These are phyloP conservation scores for Phoebastria nigripes DNA, from an alignment of 2,797 vertebrate genomes.

Conservation along the genomic window DNA sequence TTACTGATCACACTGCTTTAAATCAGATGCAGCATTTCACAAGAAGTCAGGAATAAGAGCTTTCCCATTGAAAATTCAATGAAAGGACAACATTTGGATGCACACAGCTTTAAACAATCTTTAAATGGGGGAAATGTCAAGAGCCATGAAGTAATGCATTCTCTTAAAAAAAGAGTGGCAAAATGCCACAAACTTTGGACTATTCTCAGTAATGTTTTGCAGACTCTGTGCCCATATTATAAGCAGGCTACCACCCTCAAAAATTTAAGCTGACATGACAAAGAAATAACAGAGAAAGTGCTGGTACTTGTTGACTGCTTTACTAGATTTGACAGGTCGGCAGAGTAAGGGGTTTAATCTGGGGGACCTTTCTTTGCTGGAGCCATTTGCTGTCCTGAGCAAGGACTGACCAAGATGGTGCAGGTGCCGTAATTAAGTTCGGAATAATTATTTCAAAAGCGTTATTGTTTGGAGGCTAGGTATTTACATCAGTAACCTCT, in stretches of 20 bases:
- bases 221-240: not conserved
- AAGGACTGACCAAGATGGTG: fast-evolving
- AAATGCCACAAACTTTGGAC: slow-evolving; percentile 29
- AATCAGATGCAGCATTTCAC: not conserved
- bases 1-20: not conserved
- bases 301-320: not conserved
- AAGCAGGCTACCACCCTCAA: not conserved
- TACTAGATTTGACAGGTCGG: too few relatives aligned
- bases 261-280: not conserved
- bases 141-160: not conserved
- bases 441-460: not conserved
- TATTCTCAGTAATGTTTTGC: not conserved
- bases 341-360: not conserved
- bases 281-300: not conserved
- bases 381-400: not conserved
- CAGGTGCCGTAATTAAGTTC: fast-evolving
- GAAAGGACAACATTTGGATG: not conserved
- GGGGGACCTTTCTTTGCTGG: not conserved
- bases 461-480: not conserved
- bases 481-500: not conserved
- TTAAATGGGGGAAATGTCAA: not conserved
- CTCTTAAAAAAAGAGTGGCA: not conserved
- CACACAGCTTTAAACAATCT: not conserved
- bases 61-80: not conserved
- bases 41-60: not conserved